Percentiles rank a stretch among this genome's conserved stretches.
These are phyloP conservation scores for Spinus pinus DNA, from an alignment of 2,797 vertebrate genomes.

Conservation along the genomic window DNA sequence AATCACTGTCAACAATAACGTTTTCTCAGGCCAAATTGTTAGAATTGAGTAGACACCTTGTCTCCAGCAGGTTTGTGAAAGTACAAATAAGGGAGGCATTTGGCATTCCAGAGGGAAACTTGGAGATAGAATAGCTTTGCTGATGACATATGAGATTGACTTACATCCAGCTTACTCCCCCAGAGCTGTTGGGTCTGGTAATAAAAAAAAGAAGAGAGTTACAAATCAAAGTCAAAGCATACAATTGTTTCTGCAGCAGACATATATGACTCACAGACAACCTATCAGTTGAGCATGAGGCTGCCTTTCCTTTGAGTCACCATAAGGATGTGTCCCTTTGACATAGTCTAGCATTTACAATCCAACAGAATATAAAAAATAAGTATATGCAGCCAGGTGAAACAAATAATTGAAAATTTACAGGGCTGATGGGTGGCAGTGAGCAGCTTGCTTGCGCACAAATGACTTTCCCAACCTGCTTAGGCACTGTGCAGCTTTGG, in stretches of 20 bases:
- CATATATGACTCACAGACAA: neutral
- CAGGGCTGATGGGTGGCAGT: neutral
- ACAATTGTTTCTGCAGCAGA: neutral
- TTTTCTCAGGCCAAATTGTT: constrained; percentile 23
- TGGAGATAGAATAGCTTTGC: neutral
- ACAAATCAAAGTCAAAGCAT: neutral
- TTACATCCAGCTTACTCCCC: constrained; percentile 14
- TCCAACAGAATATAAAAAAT: neutral
- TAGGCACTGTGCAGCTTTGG: neutral
- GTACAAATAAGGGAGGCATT: constrained; percentile 29
- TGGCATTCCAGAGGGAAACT: constrained; percentile 14
- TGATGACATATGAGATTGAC: constrained; percentile 19
- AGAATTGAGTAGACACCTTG: constrained; percentile 31
- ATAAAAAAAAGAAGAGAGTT: neutral
- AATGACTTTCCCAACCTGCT: neutral
- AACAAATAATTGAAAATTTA: neutral
- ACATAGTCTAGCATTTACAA: neutral
- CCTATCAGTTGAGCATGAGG: constrained; percentile 4
- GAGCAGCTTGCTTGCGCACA: neutral
- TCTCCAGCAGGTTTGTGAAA: constrained; percentile 19
- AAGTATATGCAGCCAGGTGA: neutral
- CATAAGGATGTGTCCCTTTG: neutral
- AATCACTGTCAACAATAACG: neutral
- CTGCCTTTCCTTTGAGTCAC: neutral
- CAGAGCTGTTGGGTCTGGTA: neutral